Evolutionary conservation across 2,797 vertebrate species (phyloP).

Genomic region (Cryptoprocta ferox): DNA sequence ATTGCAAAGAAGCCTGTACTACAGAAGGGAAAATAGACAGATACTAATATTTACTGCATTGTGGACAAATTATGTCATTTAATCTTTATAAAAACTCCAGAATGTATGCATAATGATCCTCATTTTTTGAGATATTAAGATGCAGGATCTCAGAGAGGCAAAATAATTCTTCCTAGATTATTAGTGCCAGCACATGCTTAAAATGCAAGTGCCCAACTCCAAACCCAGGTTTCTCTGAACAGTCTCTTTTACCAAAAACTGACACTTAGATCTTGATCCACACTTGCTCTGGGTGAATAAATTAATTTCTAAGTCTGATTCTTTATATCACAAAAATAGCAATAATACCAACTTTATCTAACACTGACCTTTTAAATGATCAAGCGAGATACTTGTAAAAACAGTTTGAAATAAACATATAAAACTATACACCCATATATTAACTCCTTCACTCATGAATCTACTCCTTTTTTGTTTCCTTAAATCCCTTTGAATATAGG

Average conservation of each 20-base stretch:
- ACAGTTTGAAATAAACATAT: background rate
- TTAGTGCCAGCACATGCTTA: background rate
- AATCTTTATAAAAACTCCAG: background rate
- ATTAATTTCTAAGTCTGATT: constrained; percentile 9
- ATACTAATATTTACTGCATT: background rate
- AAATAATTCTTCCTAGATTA: background rate
- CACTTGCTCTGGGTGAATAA: background rate
- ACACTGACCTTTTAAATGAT: constrained; percentile 11
- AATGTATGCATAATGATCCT: background rate
- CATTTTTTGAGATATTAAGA: constrained; percentile 38
- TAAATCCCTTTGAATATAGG: background rate
- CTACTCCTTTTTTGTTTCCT: background rate
- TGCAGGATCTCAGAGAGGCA: background rate
- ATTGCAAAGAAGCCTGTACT: background rate
- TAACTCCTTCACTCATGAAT: background rate
- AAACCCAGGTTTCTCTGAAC: background rate
- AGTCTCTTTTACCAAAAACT: background rate
- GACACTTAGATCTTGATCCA: background rate
- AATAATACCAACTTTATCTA: background rate
- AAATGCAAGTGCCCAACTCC: background rate
- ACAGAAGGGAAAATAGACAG: background rate
- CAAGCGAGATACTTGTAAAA: background rate
- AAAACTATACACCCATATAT: background rate
- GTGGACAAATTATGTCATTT: background rate
- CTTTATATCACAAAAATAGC: background rate